A percentile compares a stretch with the other conserved stretches of the same genome.
Conservation (phyloP, 2,888 invertebrate genomes). For the Stomorhina lunata region DNA sequence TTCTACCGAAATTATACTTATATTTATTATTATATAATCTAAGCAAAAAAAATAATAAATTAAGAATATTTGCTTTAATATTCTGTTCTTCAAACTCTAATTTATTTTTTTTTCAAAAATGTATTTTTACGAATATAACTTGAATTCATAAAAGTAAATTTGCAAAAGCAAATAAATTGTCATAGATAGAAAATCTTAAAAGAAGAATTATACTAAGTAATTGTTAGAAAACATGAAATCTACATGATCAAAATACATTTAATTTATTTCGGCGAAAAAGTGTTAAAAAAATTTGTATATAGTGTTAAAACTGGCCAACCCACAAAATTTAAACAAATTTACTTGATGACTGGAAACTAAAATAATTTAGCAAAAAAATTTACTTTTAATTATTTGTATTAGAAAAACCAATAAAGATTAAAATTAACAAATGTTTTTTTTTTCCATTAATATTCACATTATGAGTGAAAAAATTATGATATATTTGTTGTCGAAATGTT, state of each 20-base stretch:
- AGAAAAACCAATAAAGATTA: no score
- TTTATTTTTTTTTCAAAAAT: neutral
- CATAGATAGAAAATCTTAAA: neutral
- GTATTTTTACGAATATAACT: neutral
- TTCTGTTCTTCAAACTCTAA: neutral
- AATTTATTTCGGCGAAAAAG: conserved; percentile 3
- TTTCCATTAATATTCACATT: no score
- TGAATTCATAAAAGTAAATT: neutral
- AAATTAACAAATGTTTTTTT: no score
- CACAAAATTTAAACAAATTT: neutral
- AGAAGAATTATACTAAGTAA: conserved; percentile 23
- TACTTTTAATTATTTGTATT: no score
- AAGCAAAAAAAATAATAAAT: neutral
- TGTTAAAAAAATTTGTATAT: neutral
- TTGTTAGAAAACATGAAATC: conserved; percentile 26
- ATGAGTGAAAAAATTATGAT: no score
- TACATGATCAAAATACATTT: neutral
- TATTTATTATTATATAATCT: no score
- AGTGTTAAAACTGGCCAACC: conserved; percentile 1
- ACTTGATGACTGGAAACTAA: neutral
- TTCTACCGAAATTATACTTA: no score
- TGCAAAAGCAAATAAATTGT: neutral
- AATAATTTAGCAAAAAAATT: no score
- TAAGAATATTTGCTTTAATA: neutral
- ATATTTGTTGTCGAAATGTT: no score